Conservation (phyloP, 2,888 invertebrate genomes). For the Cistogaster globosa region DNA sequence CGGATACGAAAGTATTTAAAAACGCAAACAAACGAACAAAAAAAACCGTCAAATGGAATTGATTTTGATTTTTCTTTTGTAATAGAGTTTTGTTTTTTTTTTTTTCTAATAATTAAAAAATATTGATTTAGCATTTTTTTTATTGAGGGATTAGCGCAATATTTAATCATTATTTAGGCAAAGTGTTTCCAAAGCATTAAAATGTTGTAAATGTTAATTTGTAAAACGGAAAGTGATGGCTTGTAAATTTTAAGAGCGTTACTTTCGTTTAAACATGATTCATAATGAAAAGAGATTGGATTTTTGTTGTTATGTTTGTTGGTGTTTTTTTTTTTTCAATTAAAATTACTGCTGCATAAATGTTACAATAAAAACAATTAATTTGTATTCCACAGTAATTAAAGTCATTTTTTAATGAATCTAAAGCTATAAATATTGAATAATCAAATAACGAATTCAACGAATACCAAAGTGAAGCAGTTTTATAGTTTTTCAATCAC, state of each 20-base stretch:
- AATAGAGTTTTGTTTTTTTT: not conserved
- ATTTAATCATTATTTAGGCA: constrained; percentile 54
- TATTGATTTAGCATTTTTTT: not conserved
- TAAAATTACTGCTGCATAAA: no score
- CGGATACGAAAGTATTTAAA: constrained; percentile 57
- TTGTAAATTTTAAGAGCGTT: constrained; percentile 46
- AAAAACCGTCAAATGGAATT: not conserved
- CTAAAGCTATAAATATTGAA: no score
- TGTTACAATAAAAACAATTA: no score
- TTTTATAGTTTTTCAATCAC: no score
- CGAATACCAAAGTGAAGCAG: no score
- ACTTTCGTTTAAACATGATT: constrained; percentile 40
- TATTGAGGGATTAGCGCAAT: constrained; percentile 35
- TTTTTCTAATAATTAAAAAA: not conserved
- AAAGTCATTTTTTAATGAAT: no score
- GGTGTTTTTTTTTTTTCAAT: not conserved
- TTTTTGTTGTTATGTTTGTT: not conserved
- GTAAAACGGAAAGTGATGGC: constrained; percentile 42
- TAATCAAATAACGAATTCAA: no score
- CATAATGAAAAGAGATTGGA: not conserved
- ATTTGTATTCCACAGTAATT: no score
- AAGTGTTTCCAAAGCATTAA: constrained; percentile 22
- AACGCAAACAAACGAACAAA: not conserved
- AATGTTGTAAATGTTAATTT: constrained; percentile 10
- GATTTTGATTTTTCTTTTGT: not conserved